A percentile compares a stretch with the other conserved stretches of the same genome.
Conservation (phyloP, 2,113 vertebrate genomes). For the Madoqua kirkii region DNA sequence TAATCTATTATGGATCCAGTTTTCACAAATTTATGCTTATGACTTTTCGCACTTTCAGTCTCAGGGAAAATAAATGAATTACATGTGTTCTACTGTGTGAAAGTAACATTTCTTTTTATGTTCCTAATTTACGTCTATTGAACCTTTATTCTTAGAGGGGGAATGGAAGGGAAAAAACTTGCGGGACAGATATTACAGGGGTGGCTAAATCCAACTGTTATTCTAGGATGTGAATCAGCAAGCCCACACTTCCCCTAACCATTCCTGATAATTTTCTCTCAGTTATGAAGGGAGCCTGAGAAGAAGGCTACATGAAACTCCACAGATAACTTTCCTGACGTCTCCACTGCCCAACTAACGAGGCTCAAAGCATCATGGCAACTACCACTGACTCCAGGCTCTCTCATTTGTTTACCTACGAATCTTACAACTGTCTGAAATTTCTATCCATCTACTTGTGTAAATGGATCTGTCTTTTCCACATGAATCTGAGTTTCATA, state of each 20-base stretch:
- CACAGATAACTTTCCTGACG: not conserved
- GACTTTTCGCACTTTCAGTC: not conserved
- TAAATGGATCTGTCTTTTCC: not conserved
- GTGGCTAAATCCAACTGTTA: not conserved
- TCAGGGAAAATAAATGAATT: slow-evolving; percentile 17
- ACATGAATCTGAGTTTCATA: not conserved
- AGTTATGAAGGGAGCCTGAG: not conserved
- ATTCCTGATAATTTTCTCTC: not conserved
- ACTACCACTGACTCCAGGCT: not conserved
- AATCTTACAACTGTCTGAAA: not conserved
- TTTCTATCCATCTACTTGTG: not conserved
- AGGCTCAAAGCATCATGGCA: not conserved
- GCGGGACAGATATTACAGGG: not conserved
- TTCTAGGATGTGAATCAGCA: not conserved
- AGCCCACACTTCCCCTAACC: not conserved
- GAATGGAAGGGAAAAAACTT: not conserved
- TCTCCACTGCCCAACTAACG: not conserved
- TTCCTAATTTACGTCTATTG: not conserved
- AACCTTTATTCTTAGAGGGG: not conserved
- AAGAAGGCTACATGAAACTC: not conserved
- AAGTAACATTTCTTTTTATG: not conserved
- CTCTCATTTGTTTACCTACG: not conserved
- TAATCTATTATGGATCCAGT: not conserved
- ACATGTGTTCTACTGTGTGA: not conserved
- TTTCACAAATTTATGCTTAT: slow-evolving; percentile 25